Conservation (phyloP, 2,797 vertebrate genomes). For the Arremon brunneinucha region DNA sequence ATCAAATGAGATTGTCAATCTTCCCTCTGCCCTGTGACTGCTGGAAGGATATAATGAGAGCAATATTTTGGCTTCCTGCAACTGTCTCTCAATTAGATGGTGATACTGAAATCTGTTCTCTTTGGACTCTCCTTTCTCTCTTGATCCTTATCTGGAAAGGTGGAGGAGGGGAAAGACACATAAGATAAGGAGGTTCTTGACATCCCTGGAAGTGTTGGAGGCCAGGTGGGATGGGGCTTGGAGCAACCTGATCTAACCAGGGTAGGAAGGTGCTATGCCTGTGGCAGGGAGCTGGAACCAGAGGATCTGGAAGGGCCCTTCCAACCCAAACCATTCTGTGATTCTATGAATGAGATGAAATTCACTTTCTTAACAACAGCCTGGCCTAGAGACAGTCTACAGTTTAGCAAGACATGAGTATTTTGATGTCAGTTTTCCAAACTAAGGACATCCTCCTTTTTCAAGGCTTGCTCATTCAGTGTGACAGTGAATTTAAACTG, state of each 20-base stretch:
- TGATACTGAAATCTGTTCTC: conserved; percentile 14
- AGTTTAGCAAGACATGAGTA: neutral
- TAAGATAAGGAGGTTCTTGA: neutral
- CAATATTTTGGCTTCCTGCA: conserved; percentile 41
- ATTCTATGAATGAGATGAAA: neutral
- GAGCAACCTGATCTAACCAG: neutral
- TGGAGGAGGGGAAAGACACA: neutral
- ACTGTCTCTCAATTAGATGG: conserved; percentile 14
- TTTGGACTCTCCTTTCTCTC: neutral
- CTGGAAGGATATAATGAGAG: conserved; percentile 35
- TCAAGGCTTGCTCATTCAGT: neutral
- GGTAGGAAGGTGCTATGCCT: neutral
- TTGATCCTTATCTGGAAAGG: neutral
- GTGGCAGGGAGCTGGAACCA: neutral
- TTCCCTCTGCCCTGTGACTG: conserved; percentile 15
- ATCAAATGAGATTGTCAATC: conserved; percentile 39
- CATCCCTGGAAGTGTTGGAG: neutral
- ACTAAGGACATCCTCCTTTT: neutral
- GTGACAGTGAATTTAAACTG: neutral
- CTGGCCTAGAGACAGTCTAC: neutral
- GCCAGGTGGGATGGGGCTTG: neutral
- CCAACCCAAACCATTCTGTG: neutral
- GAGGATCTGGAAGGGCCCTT: neutral
- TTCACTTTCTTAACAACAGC: neutral
- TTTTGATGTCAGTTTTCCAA: neutral